Evolutionary conservation across 2,797 vertebrate species (phyloP), one percentile per base, ranked within the genome.

Genomic region (Loris lydekkerianus): DNA sequence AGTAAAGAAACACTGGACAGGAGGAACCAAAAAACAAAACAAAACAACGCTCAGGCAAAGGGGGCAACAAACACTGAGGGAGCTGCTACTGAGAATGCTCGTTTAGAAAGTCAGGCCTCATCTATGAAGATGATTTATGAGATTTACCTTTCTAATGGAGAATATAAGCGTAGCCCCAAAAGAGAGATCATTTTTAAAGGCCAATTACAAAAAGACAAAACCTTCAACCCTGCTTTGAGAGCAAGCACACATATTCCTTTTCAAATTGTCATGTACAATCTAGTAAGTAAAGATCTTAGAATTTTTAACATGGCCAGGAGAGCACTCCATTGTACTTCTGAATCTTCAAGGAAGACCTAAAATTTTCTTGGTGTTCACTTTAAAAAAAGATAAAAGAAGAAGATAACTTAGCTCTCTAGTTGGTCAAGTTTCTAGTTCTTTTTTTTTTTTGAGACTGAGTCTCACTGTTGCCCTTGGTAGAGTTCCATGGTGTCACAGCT

Each of bases 171-270:
- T 9, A 82, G 49, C n/a, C 34, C 70, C 77, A 61, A 89, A 65
- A 85, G 49, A 73, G 8, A 78, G 7, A 89, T 85, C 63, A 77
- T 77, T 81, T 81, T 46, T 49, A 86, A 82, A 93, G 93, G 77
- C 70, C 53, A 95, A 17, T 63, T 67, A 53, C 53, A 86, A n/a
- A 72, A 89, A 78, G 23, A 72, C 20, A 60, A 81, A 80, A 88
- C 46, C 10, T 58, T 8, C 53, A 88, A 76, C 23, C 40, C 8
- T 61, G 56, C 67, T 94, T 90, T 83, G 73, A 56, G 31, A 93
- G 43, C 21, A 80, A 92, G 43, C 18, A 31, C 27, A 58, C 6
- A 69, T 15, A 65, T 40, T 58, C n/a, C 58, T 60, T 81, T 43
- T 91, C 34, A 75, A 80, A 56, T 86, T 63, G 89, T 63, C 63